Evolutionary conservation across 1,140 invertebrate species (phyloP).

Genomic region (Portunus trituberculatus): DNA sequence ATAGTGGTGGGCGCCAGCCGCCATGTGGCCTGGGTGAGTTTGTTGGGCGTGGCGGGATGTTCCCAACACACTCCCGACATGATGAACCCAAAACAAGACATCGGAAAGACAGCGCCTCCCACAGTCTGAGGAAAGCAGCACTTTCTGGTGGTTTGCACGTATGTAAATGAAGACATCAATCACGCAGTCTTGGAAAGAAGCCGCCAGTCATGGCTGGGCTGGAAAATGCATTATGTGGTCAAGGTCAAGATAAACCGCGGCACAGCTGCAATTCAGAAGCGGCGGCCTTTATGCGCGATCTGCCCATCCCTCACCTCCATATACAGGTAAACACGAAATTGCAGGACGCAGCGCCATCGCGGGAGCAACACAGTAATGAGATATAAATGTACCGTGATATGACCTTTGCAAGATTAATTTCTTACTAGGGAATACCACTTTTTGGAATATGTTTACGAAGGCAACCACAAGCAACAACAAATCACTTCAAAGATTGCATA

Average conservation of each 20-base stretch:
- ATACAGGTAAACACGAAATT: neutral
- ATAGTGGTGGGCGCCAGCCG: too few relatives aligned
- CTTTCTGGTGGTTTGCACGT: neutral
- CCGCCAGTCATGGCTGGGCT: neutral
- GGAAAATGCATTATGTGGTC: neutral
- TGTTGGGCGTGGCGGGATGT: too few relatives aligned
- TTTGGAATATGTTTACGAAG: neutral
- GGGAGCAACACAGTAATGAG: neutral
- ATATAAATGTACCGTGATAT: neutral
- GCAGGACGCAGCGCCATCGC: neutral
- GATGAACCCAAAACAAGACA: too few relatives aligned
- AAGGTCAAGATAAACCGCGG: neutral
- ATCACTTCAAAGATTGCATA: neutral
- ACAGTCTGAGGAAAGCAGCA: neutral
- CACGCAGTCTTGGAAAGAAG: neutral
- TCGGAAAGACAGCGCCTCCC: too few relatives aligned
- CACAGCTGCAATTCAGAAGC: neutral
- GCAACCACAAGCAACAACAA: neutral
- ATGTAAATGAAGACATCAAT: conserved; percentile 15
- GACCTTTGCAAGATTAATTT: neutral
- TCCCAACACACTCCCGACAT: too few relatives aligned
- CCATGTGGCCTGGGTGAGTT: too few relatives aligned
- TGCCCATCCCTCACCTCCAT: neutral
- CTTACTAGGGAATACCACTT: neutral
- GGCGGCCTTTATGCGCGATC: neutral